Evolutionary conservation across 2,888 invertebrate species (phyloP).

Genomic region (Chrysolina oricalcia): DNA sequence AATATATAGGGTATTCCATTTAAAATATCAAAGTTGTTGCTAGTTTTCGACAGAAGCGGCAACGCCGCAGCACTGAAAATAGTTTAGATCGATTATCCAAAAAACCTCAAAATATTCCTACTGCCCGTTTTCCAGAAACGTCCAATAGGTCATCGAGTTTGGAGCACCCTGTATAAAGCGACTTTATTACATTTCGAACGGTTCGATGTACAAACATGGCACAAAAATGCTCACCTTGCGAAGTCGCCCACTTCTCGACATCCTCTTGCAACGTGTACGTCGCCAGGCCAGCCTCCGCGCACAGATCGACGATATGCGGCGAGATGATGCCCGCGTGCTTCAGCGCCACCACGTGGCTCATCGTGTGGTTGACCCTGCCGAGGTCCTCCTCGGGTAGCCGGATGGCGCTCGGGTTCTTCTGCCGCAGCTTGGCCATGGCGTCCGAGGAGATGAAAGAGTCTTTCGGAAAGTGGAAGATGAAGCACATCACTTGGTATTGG

Average conservation of each 20-base stretch:
- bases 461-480: conserved; percentile 91
- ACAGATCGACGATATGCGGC: conserved; percentile 83
- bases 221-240: conserved; percentile 78
- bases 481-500: conserved; percentile 92
- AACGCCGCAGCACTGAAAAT: no score
- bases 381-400: conserved; percentile 93
- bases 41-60: no score
- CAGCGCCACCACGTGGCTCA: conserved; percentile 87
- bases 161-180: no score
- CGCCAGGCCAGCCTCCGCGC: conserved; percentile 83
- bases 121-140: no score
- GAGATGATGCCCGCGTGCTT: conserved; percentile 81
- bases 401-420: conserved; percentile 75
- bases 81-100: no score
- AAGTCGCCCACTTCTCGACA: conserved; percentile 84
- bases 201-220: no score
- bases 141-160: no score
- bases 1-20: no score
- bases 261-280: conserved; percentile 87
- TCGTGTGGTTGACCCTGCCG: conserved; percentile 86
- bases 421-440: conserved; percentile 95
- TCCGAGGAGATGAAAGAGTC: conserved; percentile 97
- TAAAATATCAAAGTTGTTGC: no score
- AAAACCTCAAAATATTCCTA: no score
- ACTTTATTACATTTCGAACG: no score